phyloP scores from a whole-genome alignment of 2,888 invertebrate species.

The Myopa tessellatipennis region DNA sequence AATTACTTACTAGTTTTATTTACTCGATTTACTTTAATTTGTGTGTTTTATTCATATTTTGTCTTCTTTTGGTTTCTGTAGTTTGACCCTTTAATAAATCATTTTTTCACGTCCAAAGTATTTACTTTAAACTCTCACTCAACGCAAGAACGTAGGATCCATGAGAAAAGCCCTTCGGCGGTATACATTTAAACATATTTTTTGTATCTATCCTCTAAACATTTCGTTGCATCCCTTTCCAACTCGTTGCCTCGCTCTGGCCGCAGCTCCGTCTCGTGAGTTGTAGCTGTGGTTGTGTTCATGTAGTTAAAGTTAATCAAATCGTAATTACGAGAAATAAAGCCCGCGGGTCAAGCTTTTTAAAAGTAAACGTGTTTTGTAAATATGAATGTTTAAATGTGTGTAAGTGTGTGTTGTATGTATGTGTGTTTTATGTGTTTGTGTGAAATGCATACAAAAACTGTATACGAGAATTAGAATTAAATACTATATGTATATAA shows the following conservation, averaged over 20 bases:
- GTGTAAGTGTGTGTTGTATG: too few species aligned
- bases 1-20: too few species aligned
- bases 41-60: neutral
- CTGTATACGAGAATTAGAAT: neutral
- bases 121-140: slow-evolving; percentile 40
- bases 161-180: slow-evolving; percentile 58
- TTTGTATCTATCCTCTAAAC: slow-evolving; percentile 8
- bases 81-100: slow-evolving; percentile 3
- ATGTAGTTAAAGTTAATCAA: slow-evolving; percentile 68
- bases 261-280: neutral
- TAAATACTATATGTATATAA: too few species aligned
- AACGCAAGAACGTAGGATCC: slow-evolving; percentile 43
- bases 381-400: slow-evolving; percentile 46
- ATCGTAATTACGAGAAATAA: slow-evolving; percentile 66
- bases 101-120: slow-evolving; percentile 39
- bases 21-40: neutral
- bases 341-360: slow-evolving; percentile 59
- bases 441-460: neutral
- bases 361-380: slow-evolving; percentile 66
- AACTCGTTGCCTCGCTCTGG: neutral
- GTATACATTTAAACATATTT: slow-evolving; percentile 38
- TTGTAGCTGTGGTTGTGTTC: slow-evolving; percentile 44
- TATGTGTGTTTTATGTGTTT: neutral
- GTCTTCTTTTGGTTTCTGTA: neutral
- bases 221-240: neutral